Evolutionary conservation across 2,888 invertebrate species (phyloP).

Genomic region (Opisthograptis luteolata): DNA sequence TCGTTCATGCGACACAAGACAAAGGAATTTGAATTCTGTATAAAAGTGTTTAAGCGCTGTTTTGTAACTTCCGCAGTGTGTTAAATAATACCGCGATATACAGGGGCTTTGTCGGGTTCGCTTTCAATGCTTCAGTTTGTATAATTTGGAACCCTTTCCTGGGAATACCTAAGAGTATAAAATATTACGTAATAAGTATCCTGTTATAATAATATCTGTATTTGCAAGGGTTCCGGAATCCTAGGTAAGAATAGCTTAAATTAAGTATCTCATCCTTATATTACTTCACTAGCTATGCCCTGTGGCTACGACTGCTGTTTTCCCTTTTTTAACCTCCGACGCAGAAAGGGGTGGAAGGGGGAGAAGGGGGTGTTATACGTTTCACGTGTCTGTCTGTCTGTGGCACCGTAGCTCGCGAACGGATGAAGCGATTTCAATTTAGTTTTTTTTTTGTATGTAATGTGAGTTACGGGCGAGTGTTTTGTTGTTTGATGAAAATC

Average conservation of each 20-base stretch:
- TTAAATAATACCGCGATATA: slow-evolving; percentile 27
- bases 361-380: no score
- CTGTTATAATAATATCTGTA: slow-evolving; percentile 11
- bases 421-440: no score
- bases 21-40: slow-evolving; percentile 41
- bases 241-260: neutral
- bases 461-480: no score
- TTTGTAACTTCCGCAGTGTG: slow-evolving; percentile 24
- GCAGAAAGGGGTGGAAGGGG: no score
- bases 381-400: no score
- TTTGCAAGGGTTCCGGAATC: neutral
- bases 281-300: no score
- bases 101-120: slow-evolving; percentile 32
- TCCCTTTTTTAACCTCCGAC: no score
- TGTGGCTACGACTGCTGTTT: no score
- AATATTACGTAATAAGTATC: slow-evolving; percentile 29
- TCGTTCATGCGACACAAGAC: slow-evolving; percentile 40
- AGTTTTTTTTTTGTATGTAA: no score
- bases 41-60: slow-evolving; percentile 28
- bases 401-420: no score
- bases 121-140: slow-evolving; percentile 34
- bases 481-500: no score
- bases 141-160: slow-evolving; percentile 32
- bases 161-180: slow-evolving; percentile 26
- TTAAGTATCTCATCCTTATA: neutral